A percentile compares a stretch with the other conserved stretches of the same genome.
phyloP scores from a whole-genome alignment of 2,888 invertebrate genomes.

The Incurvaria masculella region DNA sequence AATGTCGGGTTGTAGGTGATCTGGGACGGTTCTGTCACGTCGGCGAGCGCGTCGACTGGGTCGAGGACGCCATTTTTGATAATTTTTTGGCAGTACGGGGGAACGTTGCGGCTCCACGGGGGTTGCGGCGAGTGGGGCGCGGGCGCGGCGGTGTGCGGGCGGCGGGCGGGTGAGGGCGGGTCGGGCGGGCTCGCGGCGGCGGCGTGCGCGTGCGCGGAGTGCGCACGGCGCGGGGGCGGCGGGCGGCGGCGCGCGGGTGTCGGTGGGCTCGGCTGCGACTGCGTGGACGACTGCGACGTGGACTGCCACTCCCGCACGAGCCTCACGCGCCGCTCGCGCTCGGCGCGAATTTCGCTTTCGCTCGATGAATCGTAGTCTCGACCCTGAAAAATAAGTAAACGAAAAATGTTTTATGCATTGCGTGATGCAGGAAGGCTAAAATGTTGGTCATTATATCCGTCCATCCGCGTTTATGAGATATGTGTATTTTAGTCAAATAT shows the following conservation, averaged over 20 bases:
- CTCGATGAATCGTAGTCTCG: slow-evolving; percentile 77
- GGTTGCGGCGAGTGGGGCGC: slow-evolving; percentile 44
- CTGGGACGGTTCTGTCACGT: slow-evolving; percentile 40
- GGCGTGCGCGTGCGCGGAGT: slow-evolving; percentile 39
- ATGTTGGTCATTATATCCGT: too few relatives aligned
- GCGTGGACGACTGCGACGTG: slow-evolving; percentile 57
- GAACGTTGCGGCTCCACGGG: slow-evolving; percentile 44
- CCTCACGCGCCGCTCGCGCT: slow-evolving; percentile 63
- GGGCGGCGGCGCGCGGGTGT: slow-evolving; percentile 39
- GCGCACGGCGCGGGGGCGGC: slow-evolving; percentile 32
- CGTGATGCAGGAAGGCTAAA: too few relatives aligned
- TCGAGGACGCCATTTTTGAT: slow-evolving; percentile 39
- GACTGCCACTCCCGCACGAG: slow-evolving; percentile 76
- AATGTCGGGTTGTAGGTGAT: slow-evolving; percentile 52
- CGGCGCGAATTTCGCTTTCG: slow-evolving; percentile 69
- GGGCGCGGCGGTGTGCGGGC: slow-evolving; percentile 43
- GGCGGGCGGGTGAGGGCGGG: slow-evolving; percentile 40
- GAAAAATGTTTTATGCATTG: too few relatives aligned
- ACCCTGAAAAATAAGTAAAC: slow-evolving; percentile 59
- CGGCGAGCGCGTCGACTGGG: slow-evolving; percentile 26
- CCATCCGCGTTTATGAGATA: too few relatives aligned
- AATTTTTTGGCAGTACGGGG: slow-evolving; percentile 38
- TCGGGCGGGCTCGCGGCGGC: slow-evolving; percentile 29
- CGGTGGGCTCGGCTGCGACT: slow-evolving; percentile 34
- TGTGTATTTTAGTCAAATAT: too few relatives aligned